Evolutionary conservation across 1,140 invertebrate species (phyloP).

Genomic region (Heliconius nattereri): DNA sequence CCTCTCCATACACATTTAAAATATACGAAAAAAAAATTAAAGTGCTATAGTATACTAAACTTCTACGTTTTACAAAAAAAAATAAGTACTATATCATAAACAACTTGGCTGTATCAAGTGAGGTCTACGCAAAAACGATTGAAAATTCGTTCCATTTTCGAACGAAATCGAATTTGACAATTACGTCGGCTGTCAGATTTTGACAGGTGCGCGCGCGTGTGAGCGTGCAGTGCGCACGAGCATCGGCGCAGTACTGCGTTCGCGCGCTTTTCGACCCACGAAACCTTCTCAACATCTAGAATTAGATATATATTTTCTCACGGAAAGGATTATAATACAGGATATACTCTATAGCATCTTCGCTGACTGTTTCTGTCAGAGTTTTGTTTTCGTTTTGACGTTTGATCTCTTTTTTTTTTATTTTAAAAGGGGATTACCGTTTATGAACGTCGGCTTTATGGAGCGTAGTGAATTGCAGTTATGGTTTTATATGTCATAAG

Average conservation of each 20-base stretch:
- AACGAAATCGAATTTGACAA: conserved; percentile 46
- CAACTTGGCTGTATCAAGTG: conserved; percentile 47
- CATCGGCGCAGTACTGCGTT: conserved; percentile 76
- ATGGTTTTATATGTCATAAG: conserved; percentile 34
- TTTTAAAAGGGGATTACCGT: conserved; percentile 62
- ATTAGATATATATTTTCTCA: conserved; percentile 58
- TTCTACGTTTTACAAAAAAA: conserved; percentile 3
- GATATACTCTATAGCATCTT: conserved; percentile 48
- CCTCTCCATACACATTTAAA: conserved; percentile 38
- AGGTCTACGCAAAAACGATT: conserved; percentile 56
- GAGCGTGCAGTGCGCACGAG: conserved; percentile 74
- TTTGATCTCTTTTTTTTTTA: conserved; percentile 44
- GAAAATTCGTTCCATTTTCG: conserved; percentile 61
- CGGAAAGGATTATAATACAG: conserved; percentile 43
- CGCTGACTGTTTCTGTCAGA: conserved; percentile 58
- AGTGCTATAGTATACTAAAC: too few species aligned
- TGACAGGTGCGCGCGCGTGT: conserved; percentile 67
- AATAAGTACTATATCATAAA: conserved; percentile 27
- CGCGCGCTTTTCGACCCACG: conserved; percentile 76
- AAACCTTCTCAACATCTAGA: conserved; percentile 70
- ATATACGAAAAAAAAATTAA: conserved; percentile 29
- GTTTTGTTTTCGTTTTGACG: conserved; percentile 60
- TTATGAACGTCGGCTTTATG: conserved; percentile 51
- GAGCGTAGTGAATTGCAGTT: conserved; percentile 59
- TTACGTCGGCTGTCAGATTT: conserved; percentile 52